Conservation (phyloP, 2,888 invertebrate genomes). For the Danaus chrysippus region DNA sequence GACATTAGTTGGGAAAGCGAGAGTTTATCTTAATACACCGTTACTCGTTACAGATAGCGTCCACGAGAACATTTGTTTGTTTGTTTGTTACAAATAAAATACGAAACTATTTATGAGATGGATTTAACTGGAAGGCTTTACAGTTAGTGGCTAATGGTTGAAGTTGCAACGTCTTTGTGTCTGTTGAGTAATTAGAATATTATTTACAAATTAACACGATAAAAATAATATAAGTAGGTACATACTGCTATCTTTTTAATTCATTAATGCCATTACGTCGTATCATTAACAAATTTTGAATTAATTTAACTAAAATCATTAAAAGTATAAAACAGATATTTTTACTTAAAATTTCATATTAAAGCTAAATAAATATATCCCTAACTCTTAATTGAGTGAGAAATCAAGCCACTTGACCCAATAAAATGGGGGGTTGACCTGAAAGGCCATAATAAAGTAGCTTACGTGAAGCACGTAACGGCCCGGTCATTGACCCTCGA, state of each 20-base stretch:
- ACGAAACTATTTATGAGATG: background rate
- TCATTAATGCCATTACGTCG: no score
- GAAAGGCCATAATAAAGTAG: slow-evolving; percentile 47
- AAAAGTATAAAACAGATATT: no score
- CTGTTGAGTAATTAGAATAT: no score
- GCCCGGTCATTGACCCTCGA: slow-evolving; percentile 69
- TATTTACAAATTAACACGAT: no score
- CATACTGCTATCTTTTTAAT: no score
- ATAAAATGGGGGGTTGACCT: slow-evolving; percentile 41
- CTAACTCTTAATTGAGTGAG: background rate
- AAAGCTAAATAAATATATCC: no score
- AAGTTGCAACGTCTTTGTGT: no score
- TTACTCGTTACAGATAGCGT: background rate
- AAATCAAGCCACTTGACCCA: slow-evolving; percentile 11
- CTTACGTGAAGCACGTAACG: slow-evolving; percentile 73
- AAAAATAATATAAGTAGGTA: no score
- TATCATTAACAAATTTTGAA: no score
- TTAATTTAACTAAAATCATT: no score
- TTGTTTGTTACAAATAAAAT: background rate
- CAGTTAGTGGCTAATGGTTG: no score
- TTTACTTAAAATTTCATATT: no score
- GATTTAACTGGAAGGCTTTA: background rate
- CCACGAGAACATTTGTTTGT: background rate
- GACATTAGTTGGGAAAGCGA: background rate
- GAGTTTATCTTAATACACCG: background rate